Percentiles rank a stretch among this genome's conserved stretches.
phyloP scores from a whole-genome alignment of 2,888 invertebrate genomes.

The Leptopterna dolabrata region DNA sequence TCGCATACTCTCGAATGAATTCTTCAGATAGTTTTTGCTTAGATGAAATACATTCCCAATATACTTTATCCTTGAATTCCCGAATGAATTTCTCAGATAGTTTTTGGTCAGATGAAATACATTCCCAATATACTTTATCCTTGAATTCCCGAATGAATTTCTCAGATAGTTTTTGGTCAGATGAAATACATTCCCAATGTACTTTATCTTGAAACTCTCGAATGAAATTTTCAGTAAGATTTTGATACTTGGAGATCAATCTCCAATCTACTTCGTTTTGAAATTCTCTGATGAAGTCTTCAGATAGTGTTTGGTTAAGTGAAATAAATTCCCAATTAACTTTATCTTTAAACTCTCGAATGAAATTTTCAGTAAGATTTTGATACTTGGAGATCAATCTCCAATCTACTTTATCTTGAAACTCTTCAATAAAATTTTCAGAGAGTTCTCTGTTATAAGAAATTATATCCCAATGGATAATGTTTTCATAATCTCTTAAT shows the following conservation, averaged over 20 bases:
- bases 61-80: too few species aligned
- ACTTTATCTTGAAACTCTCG: not conserved
- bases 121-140: too few species aligned
- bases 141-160: too few species aligned
- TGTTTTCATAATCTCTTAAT: not conserved
- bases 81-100: too few species aligned
- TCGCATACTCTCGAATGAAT: too few species aligned
- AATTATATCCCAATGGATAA: not conserved
- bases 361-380: not conserved
- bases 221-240: not conserved
- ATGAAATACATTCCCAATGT: too few species aligned
- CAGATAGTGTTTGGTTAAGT: not conserved
- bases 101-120: too few species aligned
- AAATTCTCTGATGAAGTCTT: not conserved
- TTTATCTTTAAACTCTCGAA: not conserved
- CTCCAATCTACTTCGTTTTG: not conserved
- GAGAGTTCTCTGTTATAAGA: not conserved
- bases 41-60: too few species aligned
- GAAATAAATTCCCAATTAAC: not conserved
- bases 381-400: not conserved
- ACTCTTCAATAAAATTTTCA: not conserved
- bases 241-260: not conserved
- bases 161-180: too few species aligned
- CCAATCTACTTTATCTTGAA: not conserved
- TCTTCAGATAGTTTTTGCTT: too few species aligned